Percentiles rank a stretch among this genome's conserved stretches.
Conservation (phyloP, 2,113 vertebrate genomes). For the Cinclus mexicanus region DNA sequence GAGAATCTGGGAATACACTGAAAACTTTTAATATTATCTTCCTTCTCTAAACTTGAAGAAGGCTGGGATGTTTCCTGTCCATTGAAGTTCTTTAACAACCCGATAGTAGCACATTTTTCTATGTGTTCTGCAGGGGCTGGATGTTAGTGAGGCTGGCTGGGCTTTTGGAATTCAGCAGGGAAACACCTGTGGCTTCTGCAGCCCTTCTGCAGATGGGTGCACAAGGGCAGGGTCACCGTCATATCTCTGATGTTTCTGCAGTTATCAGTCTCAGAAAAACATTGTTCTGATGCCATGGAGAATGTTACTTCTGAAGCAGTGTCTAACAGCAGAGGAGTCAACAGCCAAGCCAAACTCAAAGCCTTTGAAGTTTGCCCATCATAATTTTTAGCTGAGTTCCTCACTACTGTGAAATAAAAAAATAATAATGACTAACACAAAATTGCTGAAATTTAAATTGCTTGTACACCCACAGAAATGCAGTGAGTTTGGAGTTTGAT, state of each 20-base stretch:
- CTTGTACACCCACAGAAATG: constrained; percentile 59
- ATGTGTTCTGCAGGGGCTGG: neutral
- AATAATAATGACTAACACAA: constrained; percentile 23
- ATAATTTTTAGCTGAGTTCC: neutral
- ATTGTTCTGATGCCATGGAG: neutral
- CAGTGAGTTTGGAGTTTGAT: constrained; percentile 46
- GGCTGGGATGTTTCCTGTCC: neutral
- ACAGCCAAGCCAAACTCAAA: neutral
- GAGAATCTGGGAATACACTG: neutral
- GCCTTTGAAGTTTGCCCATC: neutral
- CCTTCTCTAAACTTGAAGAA: neutral
- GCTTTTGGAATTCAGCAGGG: neutral
- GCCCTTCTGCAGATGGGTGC: neutral
- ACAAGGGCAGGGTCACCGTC: neutral
- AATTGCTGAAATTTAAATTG: constrained; percentile 49
- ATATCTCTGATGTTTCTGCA: neutral
- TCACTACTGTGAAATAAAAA: neutral
- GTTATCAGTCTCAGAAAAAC: neutral
- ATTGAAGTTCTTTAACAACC: constrained; percentile 6
- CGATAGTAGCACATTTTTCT: neutral
- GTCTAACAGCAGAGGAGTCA: neutral
- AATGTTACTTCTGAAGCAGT: neutral
- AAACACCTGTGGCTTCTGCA: neutral
- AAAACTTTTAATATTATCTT: neutral
- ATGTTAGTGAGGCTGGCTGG: neutral